Evolutionary conservation across 2,888 invertebrate genomes (phyloP), one percentile per base, ranked within the genome.

Genomic region (Thalpophila matura): DNA sequence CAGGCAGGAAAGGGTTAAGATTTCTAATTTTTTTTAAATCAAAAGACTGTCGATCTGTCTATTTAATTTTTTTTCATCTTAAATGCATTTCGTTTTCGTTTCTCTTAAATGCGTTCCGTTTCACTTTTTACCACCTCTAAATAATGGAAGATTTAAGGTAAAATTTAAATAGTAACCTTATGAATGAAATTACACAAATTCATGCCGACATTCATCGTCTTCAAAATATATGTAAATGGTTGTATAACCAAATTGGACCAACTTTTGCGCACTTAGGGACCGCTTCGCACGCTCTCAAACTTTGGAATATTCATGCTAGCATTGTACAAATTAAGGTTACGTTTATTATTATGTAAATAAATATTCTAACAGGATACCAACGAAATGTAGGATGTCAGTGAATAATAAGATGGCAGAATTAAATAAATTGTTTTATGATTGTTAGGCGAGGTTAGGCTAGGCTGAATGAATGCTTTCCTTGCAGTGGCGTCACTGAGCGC

Each of bases 261-360:
- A 80, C 72, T 74, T 78, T 58, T 40, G 55, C 66, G 35, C 66
- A 72, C 75, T 66, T 61, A 20, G 69, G 45, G 47, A 64, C 35
- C 49, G 64, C 24, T 54, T 59, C 38, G 26, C 61, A 51, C 38
- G 54, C 66, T 64, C 56, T 40, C 53, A 37, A 79, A 75, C 61
- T 79, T 71, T n/a, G 22, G 46, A 64, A 74, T 66, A 72, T 79
- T 74, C 61, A 69, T 59, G 59, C 16, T 20, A n/a, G 63, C 71
- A 66, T 77, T 71, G 70, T 76, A 80, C 74, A 79, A 83, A 83
- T 82, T 81, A 81, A 73, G 40, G 56, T 37, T 54, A 61, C 54
- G 47, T 74, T 66, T 83, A 80, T 78, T 79, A 84, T 79, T 85
- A 82, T 75, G 81, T 82, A 81, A 81, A 85, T 83, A 84, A 81